A percentile compares a stretch with the other conserved stretches of the same genome.
These are phyloP conservation scores for Pelodytes ibericus DNA, from an alignment of 2,797 vertebrate species.

Conservation along the genomic window DNA sequence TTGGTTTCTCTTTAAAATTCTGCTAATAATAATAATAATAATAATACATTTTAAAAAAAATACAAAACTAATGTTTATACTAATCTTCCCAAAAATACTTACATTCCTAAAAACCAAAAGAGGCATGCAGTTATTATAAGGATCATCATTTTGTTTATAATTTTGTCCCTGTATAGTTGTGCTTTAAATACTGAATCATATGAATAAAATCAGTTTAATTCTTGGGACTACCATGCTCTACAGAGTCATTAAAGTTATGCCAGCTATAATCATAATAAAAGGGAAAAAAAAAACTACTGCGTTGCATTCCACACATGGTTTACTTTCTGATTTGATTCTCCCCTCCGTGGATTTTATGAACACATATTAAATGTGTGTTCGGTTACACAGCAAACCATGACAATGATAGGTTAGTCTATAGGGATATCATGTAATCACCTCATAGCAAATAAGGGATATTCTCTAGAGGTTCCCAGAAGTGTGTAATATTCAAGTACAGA, in stretches of 20 bases:
- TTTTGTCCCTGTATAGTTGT: no score
- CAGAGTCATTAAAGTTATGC: slow-evolving; percentile 46
- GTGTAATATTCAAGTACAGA: slow-evolving; percentile 39
- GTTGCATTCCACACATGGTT: slow-evolving; percentile 68
- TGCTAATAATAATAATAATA: no score
- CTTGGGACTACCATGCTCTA: not conserved
- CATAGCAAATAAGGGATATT: slow-evolving; percentile 35
- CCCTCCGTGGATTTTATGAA: slow-evolving; percentile 63
- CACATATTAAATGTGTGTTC: slow-evolving; percentile 62
- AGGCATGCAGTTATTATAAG: no score
- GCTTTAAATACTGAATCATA: no score
- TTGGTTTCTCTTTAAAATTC: no score
- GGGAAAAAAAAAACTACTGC: slow-evolving; percentile 67
- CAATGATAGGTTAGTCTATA: slow-evolving; percentile 62
- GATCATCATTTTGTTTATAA: no score
- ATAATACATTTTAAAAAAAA: no score
- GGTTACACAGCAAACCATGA: slow-evolving; percentile 65
- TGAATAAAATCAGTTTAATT: not conserved
- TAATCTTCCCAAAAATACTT: no score
- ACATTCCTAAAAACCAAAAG: no score
- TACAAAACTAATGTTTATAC: no score
- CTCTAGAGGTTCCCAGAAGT: slow-evolving; percentile 23
- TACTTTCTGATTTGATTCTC: slow-evolving; percentile 65
- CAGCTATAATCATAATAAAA: slow-evolving; percentile 66
- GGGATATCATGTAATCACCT: slow-evolving; percentile 50